phyloP scores from a whole-genome alignment of 2,113 vertebrate genomes.

The Lonchura striata region DNA sequence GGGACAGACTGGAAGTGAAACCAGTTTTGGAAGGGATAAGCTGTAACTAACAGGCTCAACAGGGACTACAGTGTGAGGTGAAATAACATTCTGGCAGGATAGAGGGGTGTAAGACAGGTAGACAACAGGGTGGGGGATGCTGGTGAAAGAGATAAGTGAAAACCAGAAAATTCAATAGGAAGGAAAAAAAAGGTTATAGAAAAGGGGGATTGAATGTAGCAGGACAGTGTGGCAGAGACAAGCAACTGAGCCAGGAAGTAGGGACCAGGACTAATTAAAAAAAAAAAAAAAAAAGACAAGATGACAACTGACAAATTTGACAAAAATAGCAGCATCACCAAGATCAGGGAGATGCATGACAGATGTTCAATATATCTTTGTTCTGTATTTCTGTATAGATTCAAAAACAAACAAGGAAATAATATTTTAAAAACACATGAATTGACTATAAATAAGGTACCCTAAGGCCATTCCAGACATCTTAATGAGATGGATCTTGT shows the following conservation, averaged over 20 bases:
- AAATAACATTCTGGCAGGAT: not conserved
- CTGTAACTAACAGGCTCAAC: not conserved
- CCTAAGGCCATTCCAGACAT: not conserved
- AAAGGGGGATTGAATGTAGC: not conserved
- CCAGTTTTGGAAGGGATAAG: not conserved
- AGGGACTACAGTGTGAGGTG: not conserved
- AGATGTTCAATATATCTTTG: not conserved
- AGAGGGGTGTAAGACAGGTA: not conserved
- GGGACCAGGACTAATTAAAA: not conserved
- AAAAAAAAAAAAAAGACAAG: not conserved
- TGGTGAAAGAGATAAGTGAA: not conserved
- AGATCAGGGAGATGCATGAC: not conserved
- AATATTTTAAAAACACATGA: not conserved
- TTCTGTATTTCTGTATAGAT: not conserved
- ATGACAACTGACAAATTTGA: not conserved
- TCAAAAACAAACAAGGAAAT: not conserved
- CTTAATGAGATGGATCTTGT: not conserved
- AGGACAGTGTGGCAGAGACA: not conserved
- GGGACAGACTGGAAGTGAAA: not conserved
- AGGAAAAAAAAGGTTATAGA: not conserved
- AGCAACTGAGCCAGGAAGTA: not conserved
- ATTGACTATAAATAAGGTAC: not conserved
- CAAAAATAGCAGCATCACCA: not conserved
- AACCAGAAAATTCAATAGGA: not conserved
- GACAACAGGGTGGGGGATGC: not conserved